Evolutionary conservation across 2,888 invertebrate genomes (phyloP), one percentile per base, ranked within the genome.

Genomic region (Cheilosia soror): DNA sequence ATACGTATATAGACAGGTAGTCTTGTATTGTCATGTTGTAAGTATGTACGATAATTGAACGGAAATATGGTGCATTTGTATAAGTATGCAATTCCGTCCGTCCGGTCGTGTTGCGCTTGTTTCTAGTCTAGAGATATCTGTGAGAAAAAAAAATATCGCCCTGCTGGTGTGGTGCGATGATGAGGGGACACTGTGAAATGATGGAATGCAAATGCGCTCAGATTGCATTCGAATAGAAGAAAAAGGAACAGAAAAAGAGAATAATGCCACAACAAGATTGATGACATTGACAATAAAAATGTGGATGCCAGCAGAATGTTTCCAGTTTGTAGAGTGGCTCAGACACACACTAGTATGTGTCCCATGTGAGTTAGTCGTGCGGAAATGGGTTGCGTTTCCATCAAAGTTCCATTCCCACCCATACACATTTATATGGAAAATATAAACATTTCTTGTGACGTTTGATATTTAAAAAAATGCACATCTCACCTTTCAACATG

Each of bases 261-360:
- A 66, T 65, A 15, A 69, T 65, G 58, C 62, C 62, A 73, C 69
- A 68, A 68, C 49, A 79, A 84, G 83, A 84, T 84, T 84, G 79
- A 84, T 84, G 83, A 84, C 75, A 84, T 84, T 84, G 79, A 84
- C 79, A 84, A 69, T 73, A 73, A 78, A 63, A 51, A 51, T 27
- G 57, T 84, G 73, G 57, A 78, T 78, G 63, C 47, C 49, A 57
- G 63, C 11, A 58, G 79, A 71, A 75, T 69, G 44, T 47, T 27
- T 27, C 47, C 58, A 60, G 71, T 55, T 44, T 25, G 42, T 11
- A 25, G 40, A 49, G 40, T 71, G 51, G 15, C 51, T 44, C 15
- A n/a, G 66, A 25, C 47, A 47, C 44, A 37, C 27, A 27, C 13
- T 13, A 3, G 7, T 5, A 27, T 33, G 51, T 20, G 44, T 37